Conservation (phyloP, 64 coral and sea anemone species). For the Catalaphyllia jardinei region DNA sequence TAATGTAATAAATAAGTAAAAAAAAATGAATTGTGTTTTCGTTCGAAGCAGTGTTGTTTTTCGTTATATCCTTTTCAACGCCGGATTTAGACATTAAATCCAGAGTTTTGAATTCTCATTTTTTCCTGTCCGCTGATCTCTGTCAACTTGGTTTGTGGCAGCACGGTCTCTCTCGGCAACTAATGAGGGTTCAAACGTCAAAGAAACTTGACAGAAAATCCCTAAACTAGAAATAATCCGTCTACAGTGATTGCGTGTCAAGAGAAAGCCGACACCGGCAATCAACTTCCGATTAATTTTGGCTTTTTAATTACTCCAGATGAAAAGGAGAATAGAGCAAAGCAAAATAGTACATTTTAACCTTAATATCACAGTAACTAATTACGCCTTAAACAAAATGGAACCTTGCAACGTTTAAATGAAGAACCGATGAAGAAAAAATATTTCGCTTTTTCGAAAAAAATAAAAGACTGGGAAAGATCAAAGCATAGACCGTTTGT, state of each 20-base stretch:
- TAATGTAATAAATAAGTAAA: too few relatives aligned
- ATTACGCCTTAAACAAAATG: neutral
- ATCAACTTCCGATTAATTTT: slow-evolving; percentile 26
- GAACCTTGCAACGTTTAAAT: neutral
- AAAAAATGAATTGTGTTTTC: too few relatives aligned
- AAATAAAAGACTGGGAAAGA: neutral
- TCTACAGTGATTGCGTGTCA: neutral
- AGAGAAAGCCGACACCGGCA: neutral
- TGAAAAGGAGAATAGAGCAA: neutral
- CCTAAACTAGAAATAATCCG: neutral
- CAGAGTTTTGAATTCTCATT: neutral
- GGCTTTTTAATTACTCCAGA: slow-evolving; percentile 1
- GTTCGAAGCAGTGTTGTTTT: too few relatives aligned
- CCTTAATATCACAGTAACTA: neutral
- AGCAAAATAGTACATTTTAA: slow-evolving; percentile 7
- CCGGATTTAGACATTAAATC: neutral
- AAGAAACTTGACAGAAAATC: neutral
- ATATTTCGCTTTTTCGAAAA: neutral
- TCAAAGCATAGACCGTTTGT: neutral
- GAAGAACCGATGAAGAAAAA: neutral
- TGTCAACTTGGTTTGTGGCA: neutral
- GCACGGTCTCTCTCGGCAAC: neutral
- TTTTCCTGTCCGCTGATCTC: neutral
- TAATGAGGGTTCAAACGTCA: neutral
- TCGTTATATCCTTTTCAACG: too few relatives aligned